A percentile compares a stretch with the other conserved stretches of the same genome.
phyloP scores from a whole-genome alignment of 2,888 invertebrate species.

The Catotricha subobsoleta region DNA sequence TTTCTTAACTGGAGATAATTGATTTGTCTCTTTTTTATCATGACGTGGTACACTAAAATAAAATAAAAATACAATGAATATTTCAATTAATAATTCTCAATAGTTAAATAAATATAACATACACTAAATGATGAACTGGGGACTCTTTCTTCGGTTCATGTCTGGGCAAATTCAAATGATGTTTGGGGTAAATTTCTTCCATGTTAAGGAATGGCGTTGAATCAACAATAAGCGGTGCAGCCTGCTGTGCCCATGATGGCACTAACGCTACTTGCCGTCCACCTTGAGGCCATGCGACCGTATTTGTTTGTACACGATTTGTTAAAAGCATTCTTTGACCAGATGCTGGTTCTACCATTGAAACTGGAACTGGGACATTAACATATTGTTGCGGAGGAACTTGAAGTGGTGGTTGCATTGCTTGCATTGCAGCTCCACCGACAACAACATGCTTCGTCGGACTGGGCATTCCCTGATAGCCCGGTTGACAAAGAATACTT shows the following conservation, averaged over 20 bases:
- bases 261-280: slow-evolving; percentile 64
- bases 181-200: slow-evolving; percentile 34
- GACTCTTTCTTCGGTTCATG: slow-evolving; percentile 39
- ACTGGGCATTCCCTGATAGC: slow-evolving; percentile 70
- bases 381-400: slow-evolving; percentile 78
- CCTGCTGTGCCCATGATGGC: slow-evolving; percentile 68
- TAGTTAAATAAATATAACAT: slow-evolving; percentile 13
- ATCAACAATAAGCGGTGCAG: slow-evolving; percentile 52
- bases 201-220: slow-evolving; percentile 55
- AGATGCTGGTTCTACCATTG: slow-evolving; percentile 73
- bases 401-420: slow-evolving; percentile 29
- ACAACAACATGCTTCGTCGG: slow-evolving; percentile 36
- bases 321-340: slow-evolving; percentile 63
- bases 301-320: slow-evolving; percentile 29
- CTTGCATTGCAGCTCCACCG: slow-evolving; percentile 33
- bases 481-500: slow-evolving; percentile 81
- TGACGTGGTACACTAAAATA: slow-evolving; percentile 28
- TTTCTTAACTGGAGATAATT: slow-evolving; percentile 91
- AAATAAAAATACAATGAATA: neutral
- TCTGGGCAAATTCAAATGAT: slow-evolving; percentile 40
- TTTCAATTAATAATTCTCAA: neutral
- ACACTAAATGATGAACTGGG: slow-evolving; percentile 33
- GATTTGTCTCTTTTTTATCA: slow-evolving; percentile 72
- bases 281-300: slow-evolving; percentile 30
- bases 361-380: slow-evolving; percentile 50